Evolutionary conservation across 1,140 invertebrate genomes (phyloP).

Genomic region (Lordiphosa mommai): DNA sequence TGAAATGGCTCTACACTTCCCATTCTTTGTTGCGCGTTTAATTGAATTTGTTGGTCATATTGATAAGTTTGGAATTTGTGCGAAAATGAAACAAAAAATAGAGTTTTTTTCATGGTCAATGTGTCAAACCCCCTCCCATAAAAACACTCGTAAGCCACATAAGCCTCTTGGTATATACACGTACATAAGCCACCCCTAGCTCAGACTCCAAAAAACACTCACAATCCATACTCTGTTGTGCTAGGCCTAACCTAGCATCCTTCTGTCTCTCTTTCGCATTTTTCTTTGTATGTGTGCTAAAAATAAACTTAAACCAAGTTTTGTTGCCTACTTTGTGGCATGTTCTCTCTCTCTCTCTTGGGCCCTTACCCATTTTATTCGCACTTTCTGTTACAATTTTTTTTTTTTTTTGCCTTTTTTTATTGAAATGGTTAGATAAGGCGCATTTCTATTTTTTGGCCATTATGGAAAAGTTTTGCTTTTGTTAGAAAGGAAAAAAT

Average conservation of each 20-base stretch:
- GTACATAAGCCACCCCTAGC: not conserved
- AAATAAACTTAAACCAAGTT: conserved; percentile 48
- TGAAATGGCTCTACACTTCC: conserved; percentile 40
- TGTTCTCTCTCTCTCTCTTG: conserved; percentile 2
- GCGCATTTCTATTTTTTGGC: not conserved
- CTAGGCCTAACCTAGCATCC: conserved; percentile 45
- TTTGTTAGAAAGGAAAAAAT: not conserved
- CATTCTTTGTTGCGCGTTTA: conserved; percentile 8
- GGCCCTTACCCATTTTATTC: conserved; percentile 21
- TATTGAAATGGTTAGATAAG: conserved; percentile 6
- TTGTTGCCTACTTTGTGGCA: conserved; percentile 11
- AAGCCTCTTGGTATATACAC: conserved; percentile 19
- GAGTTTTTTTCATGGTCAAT: no score
- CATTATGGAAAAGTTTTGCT: conserved; percentile 10
- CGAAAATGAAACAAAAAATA: no score
- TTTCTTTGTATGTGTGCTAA: conserved; percentile 40
- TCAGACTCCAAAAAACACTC: conserved; percentile 13
- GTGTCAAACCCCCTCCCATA: conserved; percentile 52
- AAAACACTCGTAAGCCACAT: conserved; percentile 1
- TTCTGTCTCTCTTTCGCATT: not conserved
- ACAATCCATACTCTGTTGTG: conserved; percentile 57
- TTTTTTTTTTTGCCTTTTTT: not conserved
- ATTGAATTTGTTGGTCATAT: conserved; percentile 53
- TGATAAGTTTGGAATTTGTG: no score
- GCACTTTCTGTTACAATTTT: conserved; percentile 12